These are phyloP conservation scores for Neogale vison DNA, from an alignment of 2,113 vertebrate species.

Conservation along the genomic window DNA sequence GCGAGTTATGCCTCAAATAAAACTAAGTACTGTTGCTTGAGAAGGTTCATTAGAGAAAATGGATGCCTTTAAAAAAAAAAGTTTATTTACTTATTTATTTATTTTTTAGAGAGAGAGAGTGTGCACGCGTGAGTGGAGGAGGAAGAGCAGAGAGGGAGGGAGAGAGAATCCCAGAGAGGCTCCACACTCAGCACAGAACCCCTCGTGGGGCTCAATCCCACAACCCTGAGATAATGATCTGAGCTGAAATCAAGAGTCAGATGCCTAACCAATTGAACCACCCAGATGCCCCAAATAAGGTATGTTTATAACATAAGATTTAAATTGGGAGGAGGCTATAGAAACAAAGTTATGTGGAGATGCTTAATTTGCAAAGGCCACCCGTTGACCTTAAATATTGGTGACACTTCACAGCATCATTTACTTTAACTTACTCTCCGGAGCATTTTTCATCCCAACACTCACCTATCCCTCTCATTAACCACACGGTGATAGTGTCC, in stretches of 20 bases:
- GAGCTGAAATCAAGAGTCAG: no score
- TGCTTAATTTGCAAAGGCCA: background rate
- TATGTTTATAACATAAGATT: conserved; percentile 7
- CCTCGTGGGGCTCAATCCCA: no score
- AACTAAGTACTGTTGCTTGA: background rate
- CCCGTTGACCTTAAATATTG: background rate
- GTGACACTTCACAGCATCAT: background rate
- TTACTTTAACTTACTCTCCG: background rate
- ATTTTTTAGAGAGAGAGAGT: no score
- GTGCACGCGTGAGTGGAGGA: no score
- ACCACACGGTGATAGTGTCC: background rate
- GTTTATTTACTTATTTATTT: background rate
- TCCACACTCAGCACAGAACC: no score
- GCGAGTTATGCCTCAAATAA: conserved; percentile 1
- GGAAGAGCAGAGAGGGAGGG: no score
- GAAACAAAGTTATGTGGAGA: background rate
- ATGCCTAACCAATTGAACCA: no score
- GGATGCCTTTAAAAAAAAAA: no score
- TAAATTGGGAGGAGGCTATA: background rate
- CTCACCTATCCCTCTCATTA: background rate
- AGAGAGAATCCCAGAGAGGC: no score
- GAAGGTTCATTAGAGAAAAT: background rate
- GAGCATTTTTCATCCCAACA: background rate
- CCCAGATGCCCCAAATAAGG: background rate
- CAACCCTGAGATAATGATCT: no score